phyloP scores from a whole-genome alignment of 30 jellyfish, hydroid and myxozoan genomes.

The Aurelia sp. region DNA sequence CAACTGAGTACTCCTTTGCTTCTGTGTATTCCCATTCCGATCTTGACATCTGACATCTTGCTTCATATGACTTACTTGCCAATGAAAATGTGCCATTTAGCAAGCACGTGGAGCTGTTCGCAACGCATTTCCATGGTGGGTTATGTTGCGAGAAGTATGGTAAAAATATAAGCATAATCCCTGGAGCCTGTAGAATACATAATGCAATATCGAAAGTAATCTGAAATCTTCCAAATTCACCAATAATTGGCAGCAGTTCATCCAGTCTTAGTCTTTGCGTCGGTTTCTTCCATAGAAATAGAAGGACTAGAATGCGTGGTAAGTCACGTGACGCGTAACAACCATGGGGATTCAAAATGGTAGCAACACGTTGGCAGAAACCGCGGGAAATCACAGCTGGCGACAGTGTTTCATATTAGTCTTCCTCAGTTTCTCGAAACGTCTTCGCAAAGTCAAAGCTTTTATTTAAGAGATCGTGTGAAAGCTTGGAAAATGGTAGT shows the following conservation, averaged over 20 bases:
- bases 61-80: conserved; percentile 2
- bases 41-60: conserved; percentile 71
- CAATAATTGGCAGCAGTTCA: conserved; percentile 76
- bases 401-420: no score
- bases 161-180: conserved; percentile 66
- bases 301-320: no score
- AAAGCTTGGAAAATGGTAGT: no score
- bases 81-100: conserved; percentile 54
- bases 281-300: neutral
- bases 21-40: conserved; percentile 67
- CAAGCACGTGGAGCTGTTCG: conserved; percentile 80
- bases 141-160: conserved; percentile 88
- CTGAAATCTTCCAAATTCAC: conserved; percentile 90
- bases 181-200: conserved; percentile 80
- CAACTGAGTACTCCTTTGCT: conserved; percentile 74
- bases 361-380: no score
- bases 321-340: no score
- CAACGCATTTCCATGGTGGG: conserved; percentile 93
- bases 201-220: conserved; percentile 49
- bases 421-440: no score
- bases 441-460: no score
- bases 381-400: no score
- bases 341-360: no score
- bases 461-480: no score
- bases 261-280: conserved; percentile 50